These are phyloP conservation scores for Nyleta sp. DNA, from an alignment of 2,888 invertebrate species.

Conservation along the genomic window DNA sequence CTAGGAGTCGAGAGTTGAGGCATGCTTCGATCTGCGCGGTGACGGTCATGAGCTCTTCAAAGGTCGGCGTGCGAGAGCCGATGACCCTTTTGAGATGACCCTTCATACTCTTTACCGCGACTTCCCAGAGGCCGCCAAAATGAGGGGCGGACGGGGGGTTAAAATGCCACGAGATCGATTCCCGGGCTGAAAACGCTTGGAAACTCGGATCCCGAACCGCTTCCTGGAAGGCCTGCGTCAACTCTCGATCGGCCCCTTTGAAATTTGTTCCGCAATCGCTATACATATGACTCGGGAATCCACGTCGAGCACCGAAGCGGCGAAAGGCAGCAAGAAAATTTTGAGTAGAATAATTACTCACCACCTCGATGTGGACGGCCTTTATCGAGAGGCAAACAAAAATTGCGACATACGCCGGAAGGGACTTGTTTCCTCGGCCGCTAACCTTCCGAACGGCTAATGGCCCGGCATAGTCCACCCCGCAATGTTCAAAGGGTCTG, in stretches of 20 bases:
- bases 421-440: not conserved
- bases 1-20: not conserved
- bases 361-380: not conserved
- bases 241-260: not conserved
- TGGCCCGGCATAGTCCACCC: not conserved
- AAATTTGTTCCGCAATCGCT: not conserved
- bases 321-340: not conserved
- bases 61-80: not conserved
- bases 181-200: no score
- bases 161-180: not conserved
- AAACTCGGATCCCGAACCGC: not conserved
- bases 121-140: constrained; percentile 4
- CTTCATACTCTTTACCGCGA: not conserved
- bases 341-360: not conserved
- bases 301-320: not conserved
- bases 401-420: not conserved
- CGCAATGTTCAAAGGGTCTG: not conserved
- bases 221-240: not conserved
- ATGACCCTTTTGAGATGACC: not conserved
- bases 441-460: not conserved
- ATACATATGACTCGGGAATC: not conserved
- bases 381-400: not conserved
- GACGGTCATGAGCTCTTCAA: not conserved
- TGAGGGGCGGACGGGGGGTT: not conserved
- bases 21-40: not conserved